These are phyloP conservation scores for Pseudoips prasinana DNA, from an alignment of 2,888 invertebrate species.

Conservation along the genomic window DNA sequence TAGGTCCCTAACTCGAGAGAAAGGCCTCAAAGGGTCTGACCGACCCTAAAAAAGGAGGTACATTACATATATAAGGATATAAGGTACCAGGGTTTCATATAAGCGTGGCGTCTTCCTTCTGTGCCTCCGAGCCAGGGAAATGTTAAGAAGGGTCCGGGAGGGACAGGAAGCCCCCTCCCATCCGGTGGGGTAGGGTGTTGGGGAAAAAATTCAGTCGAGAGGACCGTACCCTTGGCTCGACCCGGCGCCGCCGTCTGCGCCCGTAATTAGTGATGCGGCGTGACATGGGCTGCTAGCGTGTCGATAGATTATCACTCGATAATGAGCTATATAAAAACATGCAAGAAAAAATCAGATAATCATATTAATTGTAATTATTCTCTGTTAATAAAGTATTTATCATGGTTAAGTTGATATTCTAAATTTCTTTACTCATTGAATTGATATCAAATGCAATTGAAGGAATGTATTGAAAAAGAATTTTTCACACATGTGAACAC, in stretches of 20 bases:
- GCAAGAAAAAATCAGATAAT: too few species aligned
- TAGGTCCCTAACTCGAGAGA: slow-evolving; percentile 69
- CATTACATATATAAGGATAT: slow-evolving; percentile 58
- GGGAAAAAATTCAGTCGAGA: slow-evolving; percentile 76
- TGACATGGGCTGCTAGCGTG: slow-evolving; percentile 46
- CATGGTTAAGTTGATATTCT: too few species aligned
- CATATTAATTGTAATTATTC: too few species aligned
- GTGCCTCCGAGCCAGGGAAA: slow-evolving; percentile 77
- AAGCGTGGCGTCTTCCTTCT: slow-evolving; percentile 73
- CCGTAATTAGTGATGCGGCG: slow-evolving; percentile 78
- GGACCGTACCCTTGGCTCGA: slow-evolving; percentile 76
- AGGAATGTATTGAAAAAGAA: too few species aligned
- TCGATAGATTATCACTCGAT: slow-evolving; percentile 48
- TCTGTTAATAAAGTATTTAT: too few species aligned
- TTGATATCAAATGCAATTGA: too few species aligned
- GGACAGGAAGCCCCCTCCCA: slow-evolving; percentile 63
- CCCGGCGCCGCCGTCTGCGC: slow-evolving; percentile 72
- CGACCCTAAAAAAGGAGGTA: slow-evolving; percentile 71
- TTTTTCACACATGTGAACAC: too few species aligned
- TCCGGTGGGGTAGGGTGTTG: slow-evolving; percentile 62
- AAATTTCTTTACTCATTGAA: too few species aligned
- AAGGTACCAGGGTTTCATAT: slow-evolving; percentile 73
- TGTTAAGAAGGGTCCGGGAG: slow-evolving; percentile 79
- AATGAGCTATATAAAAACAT: slow-evolving; percentile 8
- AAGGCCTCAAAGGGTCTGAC: slow-evolving; percentile 70